Base-by-base conservation (phyloP, 53 echinoderm and acorn worm species). In the Holothuria leucospilota region DNA sequence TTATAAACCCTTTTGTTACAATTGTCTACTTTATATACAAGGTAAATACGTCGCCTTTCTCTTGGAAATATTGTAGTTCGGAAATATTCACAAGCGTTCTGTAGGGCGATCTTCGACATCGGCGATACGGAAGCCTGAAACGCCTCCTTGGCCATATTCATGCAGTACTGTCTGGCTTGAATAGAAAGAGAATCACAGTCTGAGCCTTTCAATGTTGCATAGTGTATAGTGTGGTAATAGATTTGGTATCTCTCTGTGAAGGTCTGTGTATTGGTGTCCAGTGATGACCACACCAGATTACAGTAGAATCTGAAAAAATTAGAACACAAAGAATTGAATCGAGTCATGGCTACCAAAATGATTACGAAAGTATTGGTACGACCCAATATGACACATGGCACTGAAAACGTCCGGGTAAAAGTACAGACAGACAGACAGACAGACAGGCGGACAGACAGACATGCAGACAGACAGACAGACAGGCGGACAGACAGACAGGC, bases 41-140 rank as follows among this genome's bases (percentile, higher is more conserved):
- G 25, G 23, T 83, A 83, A 24, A 83, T 83, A 7, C 67, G 46
- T 39, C 83, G 63, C 65, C 40, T 83, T 13, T 83, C 83, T 41
- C 39, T 63, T 25, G 65, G 83, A 7, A 20, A 41, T 23, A 66
- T 66, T 23, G 64, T 82, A 21, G 65, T 40, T 25, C 66, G 40
- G 63, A 83, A 83, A 30, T 83, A 67, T 12, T 65, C 49, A 83
- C 83, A 83, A 14, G 66, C 83, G 51, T 66, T 67, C 24, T 83
- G 66, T 25, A 8, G 15, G 21, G 83, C 40, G 18, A 41, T 23
- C 13, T 38, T 21, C 6, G 83, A 83, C 51, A 83, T 39, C 21
- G 83, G 83, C 12, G 83, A 67, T 16, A 83, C 66, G 63, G 65
- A 65, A 18, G 39, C 65, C 23, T 67, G 83, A 15, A 66, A 83